These are phyloP conservation scores for Morphnarchus princeps DNA, from an alignment of 2,113 vertebrate species.

Conservation along the genomic window DNA sequence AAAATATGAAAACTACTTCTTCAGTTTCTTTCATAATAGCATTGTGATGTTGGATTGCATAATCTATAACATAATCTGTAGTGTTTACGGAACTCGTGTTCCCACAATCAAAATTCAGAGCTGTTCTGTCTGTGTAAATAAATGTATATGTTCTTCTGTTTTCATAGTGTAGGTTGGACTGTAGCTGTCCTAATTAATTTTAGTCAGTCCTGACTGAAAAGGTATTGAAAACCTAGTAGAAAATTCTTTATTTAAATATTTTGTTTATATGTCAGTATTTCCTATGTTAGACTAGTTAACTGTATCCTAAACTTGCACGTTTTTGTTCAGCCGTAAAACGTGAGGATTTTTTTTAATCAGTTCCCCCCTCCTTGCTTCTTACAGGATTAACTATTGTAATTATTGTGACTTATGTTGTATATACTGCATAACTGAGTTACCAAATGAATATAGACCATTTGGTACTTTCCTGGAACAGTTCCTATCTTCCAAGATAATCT, in stretches of 20 bases:
- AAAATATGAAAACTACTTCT: background rate
- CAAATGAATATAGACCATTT: background rate
- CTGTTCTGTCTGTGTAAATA: background rate
- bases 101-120: background rate
- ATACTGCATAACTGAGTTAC: background rate
- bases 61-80: background rate
- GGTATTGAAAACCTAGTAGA: background rate
- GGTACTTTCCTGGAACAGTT: background rate
- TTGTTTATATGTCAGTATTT: background rate
- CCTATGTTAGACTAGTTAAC: background rate
- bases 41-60: background rate
- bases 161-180: background rate
- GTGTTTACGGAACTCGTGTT: background rate
- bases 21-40: background rate
- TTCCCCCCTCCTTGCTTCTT: background rate
- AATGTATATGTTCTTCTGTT: background rate
- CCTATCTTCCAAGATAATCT: background rate
- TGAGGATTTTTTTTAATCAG: background rate
- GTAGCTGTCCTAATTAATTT: background rate
- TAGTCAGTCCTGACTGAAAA: background rate
- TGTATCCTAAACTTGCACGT: background rate
- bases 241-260: background rate
- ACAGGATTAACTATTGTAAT: background rate
- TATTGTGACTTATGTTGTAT: background rate
- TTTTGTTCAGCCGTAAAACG: background rate